Conservation (phyloP, 2,113 vertebrate species). For the Stigmatopora nigra region DNA sequence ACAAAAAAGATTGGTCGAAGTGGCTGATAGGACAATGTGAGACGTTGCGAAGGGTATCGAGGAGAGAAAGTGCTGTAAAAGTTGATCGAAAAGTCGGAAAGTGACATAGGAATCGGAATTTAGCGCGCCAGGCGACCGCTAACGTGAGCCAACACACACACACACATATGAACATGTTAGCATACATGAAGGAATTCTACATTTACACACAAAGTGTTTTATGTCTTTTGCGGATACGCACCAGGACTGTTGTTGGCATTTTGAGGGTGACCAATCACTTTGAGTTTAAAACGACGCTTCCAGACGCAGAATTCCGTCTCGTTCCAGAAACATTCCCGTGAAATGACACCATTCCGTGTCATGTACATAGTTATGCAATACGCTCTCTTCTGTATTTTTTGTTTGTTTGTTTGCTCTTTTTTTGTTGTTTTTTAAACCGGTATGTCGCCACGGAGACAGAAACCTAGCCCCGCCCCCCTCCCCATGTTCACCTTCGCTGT, state of each 20-base stretch:
- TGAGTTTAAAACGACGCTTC: conserved; percentile 7
- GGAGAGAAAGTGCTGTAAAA: too few species aligned
- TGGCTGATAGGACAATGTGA: too few species aligned
- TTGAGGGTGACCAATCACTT: background rate
- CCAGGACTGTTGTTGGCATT: background rate
- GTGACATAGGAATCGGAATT: too few species aligned
- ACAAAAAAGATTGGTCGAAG: too few species aligned
- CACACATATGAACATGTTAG: background rate
- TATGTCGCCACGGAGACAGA: conserved; percentile 48
- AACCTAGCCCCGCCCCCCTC: conserved; percentile 16
- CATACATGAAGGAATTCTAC: too few species aligned
- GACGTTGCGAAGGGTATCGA: too few species aligned
- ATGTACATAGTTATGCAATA: conserved; percentile 11
- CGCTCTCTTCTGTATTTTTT: background rate
- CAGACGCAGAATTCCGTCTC: background rate
- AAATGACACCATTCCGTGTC: background rate
- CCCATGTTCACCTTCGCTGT: background rate
- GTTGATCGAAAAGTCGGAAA: too few species aligned
- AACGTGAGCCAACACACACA: background rate
- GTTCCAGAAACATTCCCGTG: background rate
- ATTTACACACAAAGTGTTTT: too few species aligned
- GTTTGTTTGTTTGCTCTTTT: background rate
- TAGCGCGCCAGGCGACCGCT: too few species aligned
- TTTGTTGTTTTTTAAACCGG: background rate
- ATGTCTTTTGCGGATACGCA: background rate